Percentiles rank a stretch among this genome's conserved stretches.
Evolutionary conservation across 2,113 vertebrate genomes (phyloP).

Genomic region (Ardeotis arabs): DNA sequence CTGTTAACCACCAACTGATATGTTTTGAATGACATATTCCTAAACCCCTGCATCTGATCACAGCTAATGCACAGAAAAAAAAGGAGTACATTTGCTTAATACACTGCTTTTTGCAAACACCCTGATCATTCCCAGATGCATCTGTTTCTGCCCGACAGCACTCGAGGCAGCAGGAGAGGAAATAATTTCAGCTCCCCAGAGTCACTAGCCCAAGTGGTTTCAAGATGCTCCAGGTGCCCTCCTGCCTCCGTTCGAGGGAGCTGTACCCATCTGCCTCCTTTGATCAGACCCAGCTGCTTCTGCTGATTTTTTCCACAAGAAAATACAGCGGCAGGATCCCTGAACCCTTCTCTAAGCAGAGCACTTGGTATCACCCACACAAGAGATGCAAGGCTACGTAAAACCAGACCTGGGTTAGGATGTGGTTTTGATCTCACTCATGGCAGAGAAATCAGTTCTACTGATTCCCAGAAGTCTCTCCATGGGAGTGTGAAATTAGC

Average conservation of each 20-base stretch:
- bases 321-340: neutral
- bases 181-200: neutral
- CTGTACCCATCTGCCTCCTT: neutral
- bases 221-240: neutral
- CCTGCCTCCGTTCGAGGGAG: neutral
- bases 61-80: neutral
- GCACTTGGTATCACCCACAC: neutral
- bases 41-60: neutral
- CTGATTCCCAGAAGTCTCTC: neutral
- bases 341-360: neutral
- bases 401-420: neutral
- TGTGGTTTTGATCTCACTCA: neutral
- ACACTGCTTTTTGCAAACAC: conserved; percentile 16
- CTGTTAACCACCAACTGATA: neutral
- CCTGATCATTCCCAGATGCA: conserved; percentile 14
- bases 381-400: rapidly evolving
- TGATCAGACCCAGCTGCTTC: neutral
- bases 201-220: neutral
- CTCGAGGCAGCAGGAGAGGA: neutral
- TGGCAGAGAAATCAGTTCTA: neutral
- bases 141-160: conserved; percentile 1
- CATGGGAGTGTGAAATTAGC: neutral
- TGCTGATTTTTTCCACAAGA: neutral
- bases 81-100: neutral
- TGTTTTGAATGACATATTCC: neutral